Base-by-base conservation (phyloP, 2,113 vertebrate species). In the Gracilinanus agilis region DNA sequence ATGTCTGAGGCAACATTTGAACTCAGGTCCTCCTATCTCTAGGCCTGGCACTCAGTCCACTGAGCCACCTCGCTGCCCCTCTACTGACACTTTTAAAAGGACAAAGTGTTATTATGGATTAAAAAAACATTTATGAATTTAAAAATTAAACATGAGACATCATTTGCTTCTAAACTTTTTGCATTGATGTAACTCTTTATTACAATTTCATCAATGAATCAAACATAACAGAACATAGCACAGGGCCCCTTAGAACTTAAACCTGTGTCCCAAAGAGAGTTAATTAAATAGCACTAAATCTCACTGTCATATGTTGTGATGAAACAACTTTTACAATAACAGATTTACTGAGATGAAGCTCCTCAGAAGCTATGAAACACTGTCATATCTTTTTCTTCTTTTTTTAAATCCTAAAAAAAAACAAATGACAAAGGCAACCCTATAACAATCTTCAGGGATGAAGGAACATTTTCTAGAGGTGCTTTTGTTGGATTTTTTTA, bases 141-240 rank as follows among this genome's bases (percentile, higher is more conserved):
- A 93, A 97, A 97, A 96, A 96, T 95, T 97, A 97, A 92, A 91
- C 88, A 95, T 96, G 96, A 97, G 95, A 54, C 91, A 94, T 96
- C 93, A 97, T 98, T 98, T 98, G 95, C 95, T 98, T 98, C 96
- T 98, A 97, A 98, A 98, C 97, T 97, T 96, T 97, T 95, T 93
- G 94, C 97, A 98, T 97, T 96, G 98, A 98, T 98, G 97, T 98
- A 98, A 98, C 98, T 97, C 97, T 98, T 98, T 98, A 98, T 98
- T 98, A 97, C 91, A 96, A 98, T 98, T 98, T 98, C 98, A 98
- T 98, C 98, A 98, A 98, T 99, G 98, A 99, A 98, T 98, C 96
- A 99, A 98, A 98, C 97, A 97, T 96, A 97, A 98, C 97, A 98
- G 98, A 96, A 98, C 96, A 97, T 98, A 98, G 89, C 91, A 92